phyloP scores from a whole-genome alignment of 2,113 vertebrate species.

The Seriola dumerili region DNA sequence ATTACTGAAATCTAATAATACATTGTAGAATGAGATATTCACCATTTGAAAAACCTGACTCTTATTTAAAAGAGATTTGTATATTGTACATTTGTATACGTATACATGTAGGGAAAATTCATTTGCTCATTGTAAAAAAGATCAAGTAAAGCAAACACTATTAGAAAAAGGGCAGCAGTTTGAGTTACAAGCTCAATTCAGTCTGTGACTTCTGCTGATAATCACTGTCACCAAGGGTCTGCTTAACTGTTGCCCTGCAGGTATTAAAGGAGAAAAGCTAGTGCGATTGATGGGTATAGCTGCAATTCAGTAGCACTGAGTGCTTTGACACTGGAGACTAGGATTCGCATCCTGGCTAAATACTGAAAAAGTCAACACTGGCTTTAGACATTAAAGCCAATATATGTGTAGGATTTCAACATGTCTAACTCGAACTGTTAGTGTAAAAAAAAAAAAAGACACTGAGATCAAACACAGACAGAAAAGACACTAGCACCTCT shows the following conservation, averaged over 20 bases:
- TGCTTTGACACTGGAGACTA: neutral
- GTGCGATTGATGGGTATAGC: neutral
- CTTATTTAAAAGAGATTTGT: too few relatives aligned
- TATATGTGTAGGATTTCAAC: neutral
- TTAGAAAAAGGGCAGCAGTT: neutral
- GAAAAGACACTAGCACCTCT: neutral
- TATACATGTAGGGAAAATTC: too few relatives aligned
- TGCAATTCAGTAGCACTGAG: neutral
- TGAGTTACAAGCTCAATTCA: neutral
- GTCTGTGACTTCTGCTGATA: neutral
- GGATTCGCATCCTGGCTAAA: too few relatives aligned
- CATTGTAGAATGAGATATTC: too few relatives aligned
- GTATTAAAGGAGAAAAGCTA: neutral
- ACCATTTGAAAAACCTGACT: too few relatives aligned
- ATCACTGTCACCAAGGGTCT: neutral
- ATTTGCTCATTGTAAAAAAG: too few relatives aligned
- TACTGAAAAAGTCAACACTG: too few relatives aligned
- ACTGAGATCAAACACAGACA: neutral
- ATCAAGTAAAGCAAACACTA: too few relatives aligned
- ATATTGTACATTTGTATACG: too few relatives aligned
- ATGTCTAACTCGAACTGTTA: neutral
- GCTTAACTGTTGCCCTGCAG: neutral
- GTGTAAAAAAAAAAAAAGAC: too few relatives aligned
- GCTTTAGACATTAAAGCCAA: neutral
- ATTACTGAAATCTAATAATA: too few relatives aligned